These are phyloP conservation scores for Pyxicephalus adspersus DNA, from an alignment of 2,113 vertebrate species.

Conservation along the genomic window DNA sequence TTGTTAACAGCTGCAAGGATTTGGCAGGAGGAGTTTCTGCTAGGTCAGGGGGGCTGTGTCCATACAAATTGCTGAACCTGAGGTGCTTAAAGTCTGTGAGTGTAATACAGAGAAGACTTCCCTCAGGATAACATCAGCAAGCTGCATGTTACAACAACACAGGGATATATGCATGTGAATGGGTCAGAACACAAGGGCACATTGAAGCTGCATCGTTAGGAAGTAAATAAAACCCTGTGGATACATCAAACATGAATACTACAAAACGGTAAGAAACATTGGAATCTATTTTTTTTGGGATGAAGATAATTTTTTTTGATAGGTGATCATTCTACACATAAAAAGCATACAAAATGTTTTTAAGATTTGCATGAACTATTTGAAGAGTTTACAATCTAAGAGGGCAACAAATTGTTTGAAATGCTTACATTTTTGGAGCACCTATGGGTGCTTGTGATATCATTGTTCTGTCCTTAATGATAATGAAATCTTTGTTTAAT, in stretches of 20 bases:
- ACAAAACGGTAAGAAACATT: conserved; percentile 45
- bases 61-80: background rate
- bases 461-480: too few species aligned
- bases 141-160: background rate
- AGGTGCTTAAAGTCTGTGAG: background rate
- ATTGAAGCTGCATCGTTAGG: background rate
- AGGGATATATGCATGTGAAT: background rate
- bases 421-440: too few species aligned
- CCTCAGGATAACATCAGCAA: background rate
- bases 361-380: too few species aligned
- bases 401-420: too few species aligned
- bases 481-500: too few species aligned
- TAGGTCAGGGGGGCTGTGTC: conserved; percentile 8
- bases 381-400: too few species aligned
- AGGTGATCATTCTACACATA: too few species aligned
- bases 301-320: too few species aligned
- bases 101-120: background rate
- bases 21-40: conserved; percentile 9
- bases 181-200: background rate
- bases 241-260: conserved; percentile 32
- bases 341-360: too few species aligned
- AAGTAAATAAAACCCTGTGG: background rate
- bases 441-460: too few species aligned
- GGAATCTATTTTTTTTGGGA: too few species aligned
- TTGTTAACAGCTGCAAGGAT: background rate